Conservation (phyloP, 2,113 vertebrate species). For the Toxotes jaculatrix region DNA sequence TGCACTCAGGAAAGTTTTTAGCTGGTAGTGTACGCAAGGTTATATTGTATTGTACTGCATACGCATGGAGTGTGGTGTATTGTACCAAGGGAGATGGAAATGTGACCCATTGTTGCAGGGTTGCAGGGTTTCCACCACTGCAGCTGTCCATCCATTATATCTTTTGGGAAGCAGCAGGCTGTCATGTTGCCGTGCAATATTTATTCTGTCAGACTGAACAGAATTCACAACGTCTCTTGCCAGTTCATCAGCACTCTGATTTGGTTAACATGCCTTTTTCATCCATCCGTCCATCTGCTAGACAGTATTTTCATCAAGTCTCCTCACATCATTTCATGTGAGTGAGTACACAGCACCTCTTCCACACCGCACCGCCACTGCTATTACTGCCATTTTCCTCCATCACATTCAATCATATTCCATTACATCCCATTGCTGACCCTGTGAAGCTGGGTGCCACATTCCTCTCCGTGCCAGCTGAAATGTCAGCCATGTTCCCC, state of each 20-base stretch:
- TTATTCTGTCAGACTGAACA: background rate
- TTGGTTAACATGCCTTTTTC: background rate
- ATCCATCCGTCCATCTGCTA: background rate
- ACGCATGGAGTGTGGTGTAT: background rate
- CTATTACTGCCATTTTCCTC: conserved; percentile 51
- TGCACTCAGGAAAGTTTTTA: no score
- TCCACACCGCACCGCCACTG: background rate
- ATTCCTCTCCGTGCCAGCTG: conserved; percentile 31
- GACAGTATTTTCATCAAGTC: conserved; percentile 26
- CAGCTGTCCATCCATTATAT: background rate
- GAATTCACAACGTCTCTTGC: conserved; percentile 18
- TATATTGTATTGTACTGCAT: background rate
- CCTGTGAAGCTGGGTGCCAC: conserved; percentile 33
- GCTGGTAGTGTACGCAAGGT: background rate
- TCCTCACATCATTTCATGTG: conserved; percentile 19
- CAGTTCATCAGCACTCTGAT: conserved; percentile 22
- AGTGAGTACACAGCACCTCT: conserved; percentile 8
- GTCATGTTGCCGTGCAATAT: background rate
- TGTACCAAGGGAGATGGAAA: background rate
- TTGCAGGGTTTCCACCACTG: background rate
- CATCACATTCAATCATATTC: conserved; percentile 66
- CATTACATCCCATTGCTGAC: conserved; percentile 58
- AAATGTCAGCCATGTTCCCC: conserved; percentile 61
- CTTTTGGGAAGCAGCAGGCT: background rate
- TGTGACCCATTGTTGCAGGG: background rate